Evolutionary conservation across 2,797 vertebrate species (phyloP).

Genomic region (Pithecia hirsuta): DNA sequence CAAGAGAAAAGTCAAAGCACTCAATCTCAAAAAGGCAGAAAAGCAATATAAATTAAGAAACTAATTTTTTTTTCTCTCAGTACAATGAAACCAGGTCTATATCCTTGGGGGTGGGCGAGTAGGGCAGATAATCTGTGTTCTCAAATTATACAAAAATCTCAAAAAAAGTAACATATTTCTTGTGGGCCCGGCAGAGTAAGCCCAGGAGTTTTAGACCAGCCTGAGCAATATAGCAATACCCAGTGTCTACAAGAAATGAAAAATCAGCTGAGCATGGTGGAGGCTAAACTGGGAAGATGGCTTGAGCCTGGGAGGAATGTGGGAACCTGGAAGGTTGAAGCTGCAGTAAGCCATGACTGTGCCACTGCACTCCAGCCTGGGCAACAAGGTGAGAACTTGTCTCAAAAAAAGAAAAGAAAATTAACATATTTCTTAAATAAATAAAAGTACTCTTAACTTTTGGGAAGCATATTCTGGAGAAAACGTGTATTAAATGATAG

Average conservation of each 20-base stretch:
- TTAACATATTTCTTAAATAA: slow-evolving; percentile 1
- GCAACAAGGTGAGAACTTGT: background rate
- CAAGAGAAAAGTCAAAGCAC: background rate
- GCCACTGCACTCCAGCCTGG: background rate
- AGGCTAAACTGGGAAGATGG: background rate
- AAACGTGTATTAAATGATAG: background rate
- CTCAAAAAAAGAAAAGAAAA: background rate
- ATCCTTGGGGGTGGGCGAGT: background rate
- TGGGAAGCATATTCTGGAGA: background rate
- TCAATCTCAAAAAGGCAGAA: slow-evolving; percentile 8
- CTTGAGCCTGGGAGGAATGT: background rate
- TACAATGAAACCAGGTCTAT: background rate
- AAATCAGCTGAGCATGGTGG: background rate
- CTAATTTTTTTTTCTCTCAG: background rate
- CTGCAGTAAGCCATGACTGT: background rate
- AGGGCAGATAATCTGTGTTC: background rate
- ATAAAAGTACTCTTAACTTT: slow-evolving; percentile 39
- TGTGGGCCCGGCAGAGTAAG: background rate
- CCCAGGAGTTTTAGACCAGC: background rate
- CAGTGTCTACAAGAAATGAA: background rate
- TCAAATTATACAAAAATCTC: slow-evolving; percentile 33
- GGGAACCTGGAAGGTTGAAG: background rate
- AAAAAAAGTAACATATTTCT: background rate
- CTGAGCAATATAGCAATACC: background rate
- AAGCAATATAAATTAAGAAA: slow-evolving; percentile 16